Evolutionary conservation across 1,140 invertebrate species (phyloP), one percentile per base, ranked within the genome.

Genomic region (Aphaenogaster rudis): DNA sequence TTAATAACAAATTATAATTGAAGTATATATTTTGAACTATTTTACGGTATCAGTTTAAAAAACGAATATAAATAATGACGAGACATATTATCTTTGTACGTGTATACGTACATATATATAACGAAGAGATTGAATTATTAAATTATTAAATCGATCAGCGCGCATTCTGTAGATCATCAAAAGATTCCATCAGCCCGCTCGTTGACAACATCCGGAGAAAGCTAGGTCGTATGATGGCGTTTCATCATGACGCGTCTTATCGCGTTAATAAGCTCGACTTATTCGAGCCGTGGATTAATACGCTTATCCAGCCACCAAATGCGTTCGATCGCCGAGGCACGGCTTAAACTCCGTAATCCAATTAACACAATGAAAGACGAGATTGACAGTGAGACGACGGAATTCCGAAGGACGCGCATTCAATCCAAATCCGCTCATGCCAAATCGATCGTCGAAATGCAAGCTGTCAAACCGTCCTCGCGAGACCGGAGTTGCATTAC

Each of bases 351-450:
- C 42, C 77, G 59, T 91, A 91, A 91, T 91, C 89, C 89, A 91
- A 91, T 91, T 91, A 91, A 91, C 89, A 81, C 88, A 78, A 71
- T 88, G 89, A 91, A 91, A 91, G 80, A 87, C 69, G 71, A 88
- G 89, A 91, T 91, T 90, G 89, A 91, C 89, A 88, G 89, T 88
- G 89, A 90, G 77, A 88, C 86, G 89, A 82, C 89, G 82, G 77
- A 86, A 87, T 86, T 91, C 64, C 87, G 64, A 86, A 81, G 77
- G 64, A 77, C 61, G 66, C 21, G 21, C 71, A 90, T 90, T 88
- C 89, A 88, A 91, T 88, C 88, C 86, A 74, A 64, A 84, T 71
- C 39, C 52, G 66, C 9, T 84, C 77, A 28, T 52, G 54, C 54
- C 57, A 78, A 76, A 91, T 91, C 87, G 81, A 90, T 90, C 81